Evolutionary conservation across 2,797 vertebrate genomes (phyloP).

Genomic region (Pangasius larnaudii): DNA sequence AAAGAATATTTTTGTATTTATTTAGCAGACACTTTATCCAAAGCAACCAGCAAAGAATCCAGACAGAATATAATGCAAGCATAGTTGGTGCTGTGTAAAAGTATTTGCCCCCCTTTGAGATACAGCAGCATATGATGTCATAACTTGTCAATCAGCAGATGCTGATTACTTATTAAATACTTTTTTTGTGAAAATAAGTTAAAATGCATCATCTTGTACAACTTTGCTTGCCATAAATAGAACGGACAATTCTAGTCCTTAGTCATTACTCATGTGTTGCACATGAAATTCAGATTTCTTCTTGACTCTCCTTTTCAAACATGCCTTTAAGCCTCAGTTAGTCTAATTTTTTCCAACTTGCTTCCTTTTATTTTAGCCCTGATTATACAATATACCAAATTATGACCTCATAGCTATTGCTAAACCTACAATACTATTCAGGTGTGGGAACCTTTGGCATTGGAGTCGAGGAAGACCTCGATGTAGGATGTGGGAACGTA

Average conservation of each 20-base stretch:
- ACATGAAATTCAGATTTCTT: not conserved
- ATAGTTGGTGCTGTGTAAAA: not conserved
- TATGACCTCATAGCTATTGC: not conserved
- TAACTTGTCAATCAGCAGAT: not conserved
- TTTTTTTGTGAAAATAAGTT: not conserved
- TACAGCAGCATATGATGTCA: not conserved
- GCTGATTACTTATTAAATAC: not conserved
- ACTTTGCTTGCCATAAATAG: not conserved
- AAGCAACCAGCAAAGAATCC: not conserved
- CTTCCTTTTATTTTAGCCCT: not conserved
- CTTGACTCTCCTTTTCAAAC: not conserved
- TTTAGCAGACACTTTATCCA: not conserved
- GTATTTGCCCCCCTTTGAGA: not conserved
- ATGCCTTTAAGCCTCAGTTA: not conserved
- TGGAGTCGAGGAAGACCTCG: constrained; percentile 97
- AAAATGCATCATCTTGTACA: not conserved
- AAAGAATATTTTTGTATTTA: not conserved
- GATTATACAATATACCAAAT: not conserved
- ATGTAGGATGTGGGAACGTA: constrained; percentile 97
- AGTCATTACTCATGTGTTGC: not conserved
- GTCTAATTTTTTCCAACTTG: not conserved
- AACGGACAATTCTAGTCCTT: not conserved
- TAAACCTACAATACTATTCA: not conserved
- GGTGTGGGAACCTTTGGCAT: constrained; percentile 94
- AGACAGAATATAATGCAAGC: not conserved